Evolutionary conservation across 2,888 invertebrate genomes (phyloP), one percentile per base, ranked within the genome.

Genomic region (Aspidapion aeneum): DNA sequence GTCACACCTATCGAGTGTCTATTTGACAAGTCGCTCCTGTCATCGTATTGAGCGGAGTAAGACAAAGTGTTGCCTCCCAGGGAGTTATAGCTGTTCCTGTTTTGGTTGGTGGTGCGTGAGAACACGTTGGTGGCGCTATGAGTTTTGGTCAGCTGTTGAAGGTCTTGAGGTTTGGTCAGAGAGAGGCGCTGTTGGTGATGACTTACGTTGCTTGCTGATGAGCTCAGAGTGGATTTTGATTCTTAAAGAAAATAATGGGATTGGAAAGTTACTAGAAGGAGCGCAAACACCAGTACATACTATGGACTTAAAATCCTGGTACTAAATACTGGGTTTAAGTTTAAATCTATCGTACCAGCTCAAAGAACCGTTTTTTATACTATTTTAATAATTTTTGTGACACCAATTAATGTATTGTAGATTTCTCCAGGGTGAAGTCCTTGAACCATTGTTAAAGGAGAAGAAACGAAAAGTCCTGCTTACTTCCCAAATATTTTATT

Each of bases 51-150:
- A n/a, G 52, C 52, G 52, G 17, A 18, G 17, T 9, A 52, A 5
- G 52, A 52, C 18, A 18, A n/a, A 3, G 18, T 17, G 5, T 52
- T 52, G 5, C 3, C 3, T 3, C 75, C 75, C 66, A 74, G 68
- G 5, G 74, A 72, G 59, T 73, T 72, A 51, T 75, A 70, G 69
- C 75, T 75, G 69, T 76, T 76, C 54, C 75, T 67, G 35, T 35
- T 35, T 35, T 35, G 35, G 49, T 63, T 68, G 5, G 69, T 60
- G 21, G 67, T 72, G 62, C 77, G 73, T 9, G 74, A 63, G 67
- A 77, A 79, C 51, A 80, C 79, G 65, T 79, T 80, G 21, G 78
- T 78, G 58, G 79, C 79, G 73, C 79, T 80, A 68, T 78, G 77
- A 18, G 79, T 79, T 72, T 80, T 80, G 58, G 74, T 75, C 20